Evolutionary conservation across 2,888 invertebrate species (phyloP).

Genomic region (Dendrolimus houi): DNA sequence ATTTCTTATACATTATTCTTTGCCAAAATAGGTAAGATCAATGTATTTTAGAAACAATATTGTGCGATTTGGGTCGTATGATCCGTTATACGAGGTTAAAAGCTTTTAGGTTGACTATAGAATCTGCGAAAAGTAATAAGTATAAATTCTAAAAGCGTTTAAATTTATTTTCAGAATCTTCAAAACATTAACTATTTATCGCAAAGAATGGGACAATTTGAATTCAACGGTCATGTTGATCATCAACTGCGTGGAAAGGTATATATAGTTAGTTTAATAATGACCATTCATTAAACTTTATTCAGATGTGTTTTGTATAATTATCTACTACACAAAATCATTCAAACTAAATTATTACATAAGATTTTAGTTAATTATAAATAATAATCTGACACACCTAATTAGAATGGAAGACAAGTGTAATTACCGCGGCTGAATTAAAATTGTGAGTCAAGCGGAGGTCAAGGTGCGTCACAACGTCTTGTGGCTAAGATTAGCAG

Average conservation of each 20-base stretch:
- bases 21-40: conserved; percentile 10
- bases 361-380: background rate
- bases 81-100: conserved; percentile 28
- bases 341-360: background rate
- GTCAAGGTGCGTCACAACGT: conserved; percentile 42
- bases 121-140: conserved; percentile 9
- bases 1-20: no score
- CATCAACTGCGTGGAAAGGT: no score
- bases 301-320: no score
- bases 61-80: conserved; percentile 25
- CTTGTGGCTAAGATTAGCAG: conserved; percentile 50
- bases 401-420: background rate
- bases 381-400: background rate
- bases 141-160: no score
- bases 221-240: no score
- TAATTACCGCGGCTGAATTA: conserved; percentile 13
- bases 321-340: no score
- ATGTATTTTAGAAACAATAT: conserved; percentile 13
- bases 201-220: no score
- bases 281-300: no score
- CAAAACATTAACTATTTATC: no score
- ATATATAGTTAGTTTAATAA: no score
- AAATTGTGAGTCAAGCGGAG: conserved; percentile 40
- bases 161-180: no score
- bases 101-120: conserved; percentile 8